Conservation (phyloP, 2,113 vertebrate genomes). For the Dasyprocta punctata region DNA sequence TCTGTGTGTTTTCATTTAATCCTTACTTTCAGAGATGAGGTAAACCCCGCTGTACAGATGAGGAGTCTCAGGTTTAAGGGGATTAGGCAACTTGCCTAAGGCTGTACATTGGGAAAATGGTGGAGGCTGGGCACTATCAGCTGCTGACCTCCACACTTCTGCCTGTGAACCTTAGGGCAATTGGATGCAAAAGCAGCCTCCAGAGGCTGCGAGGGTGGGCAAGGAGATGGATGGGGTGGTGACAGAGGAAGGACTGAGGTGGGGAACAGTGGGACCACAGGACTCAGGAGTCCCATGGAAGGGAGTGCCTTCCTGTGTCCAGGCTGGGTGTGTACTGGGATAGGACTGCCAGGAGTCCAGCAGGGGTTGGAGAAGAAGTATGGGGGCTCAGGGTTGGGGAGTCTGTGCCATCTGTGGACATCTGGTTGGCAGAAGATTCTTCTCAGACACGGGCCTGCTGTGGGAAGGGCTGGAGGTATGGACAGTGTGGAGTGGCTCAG, state of each 20-base stretch:
- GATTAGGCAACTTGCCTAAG: background rate
- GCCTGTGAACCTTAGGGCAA: background rate
- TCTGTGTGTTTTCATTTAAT: background rate
- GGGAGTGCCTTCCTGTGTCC: background rate
- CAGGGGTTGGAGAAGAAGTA: background rate
- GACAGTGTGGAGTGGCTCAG: background rate
- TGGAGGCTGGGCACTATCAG: background rate
- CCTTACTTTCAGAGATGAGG: slow-evolving; percentile 23
- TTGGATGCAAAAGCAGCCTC: background rate
- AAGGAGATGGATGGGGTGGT: background rate
- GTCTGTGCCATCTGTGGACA: background rate
- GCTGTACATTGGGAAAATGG: background rate
- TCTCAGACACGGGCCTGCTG: background rate
- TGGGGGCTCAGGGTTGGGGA: background rate
- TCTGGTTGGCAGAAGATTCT: background rate
- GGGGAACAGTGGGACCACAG: background rate
- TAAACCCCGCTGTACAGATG: background rate
- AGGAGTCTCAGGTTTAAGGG: background rate
- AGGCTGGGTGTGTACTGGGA: background rate
- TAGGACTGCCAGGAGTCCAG: background rate
- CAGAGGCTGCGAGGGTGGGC: background rate
- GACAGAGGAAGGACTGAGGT: background rate
- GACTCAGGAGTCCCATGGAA: background rate
- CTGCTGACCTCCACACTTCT: background rate
- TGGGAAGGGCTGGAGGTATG: background rate